phyloP scores from a whole-genome alignment of 2,113 vertebrate species.

The Passer domesticus region DNA sequence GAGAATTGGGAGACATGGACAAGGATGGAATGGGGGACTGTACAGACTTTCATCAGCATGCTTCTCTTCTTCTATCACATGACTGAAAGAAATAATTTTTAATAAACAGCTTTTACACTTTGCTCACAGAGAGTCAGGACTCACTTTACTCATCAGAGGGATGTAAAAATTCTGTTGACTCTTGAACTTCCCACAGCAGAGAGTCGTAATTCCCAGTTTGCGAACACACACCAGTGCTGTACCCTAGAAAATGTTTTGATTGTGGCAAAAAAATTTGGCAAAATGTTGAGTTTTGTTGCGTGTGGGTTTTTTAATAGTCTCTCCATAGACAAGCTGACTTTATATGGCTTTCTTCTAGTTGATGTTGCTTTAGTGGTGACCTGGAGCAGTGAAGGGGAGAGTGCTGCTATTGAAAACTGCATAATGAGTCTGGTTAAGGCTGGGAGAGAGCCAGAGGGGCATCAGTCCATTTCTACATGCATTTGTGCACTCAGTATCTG shows the following conservation, averaged over 20 bases:
- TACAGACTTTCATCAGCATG: neutral
- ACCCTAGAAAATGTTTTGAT: neutral
- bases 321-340: neutral
- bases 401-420: neutral
- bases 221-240: neutral
- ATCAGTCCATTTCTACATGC: neutral
- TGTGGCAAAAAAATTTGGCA: neutral
- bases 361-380: neutral
- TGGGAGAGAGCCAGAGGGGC: conserved; percentile 1
- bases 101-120: neutral
- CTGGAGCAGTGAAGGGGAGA: neutral
- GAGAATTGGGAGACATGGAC: neutral
- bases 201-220: neutral
- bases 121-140: neutral
- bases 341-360: conserved; percentile 4
- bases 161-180: neutral
- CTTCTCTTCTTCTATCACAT: neutral
- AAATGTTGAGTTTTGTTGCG: neutral
- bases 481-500: neutral
- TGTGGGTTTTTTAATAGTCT: neutral
- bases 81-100: neutral
- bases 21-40: neutral
- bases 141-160: neutral
- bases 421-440: neutral
- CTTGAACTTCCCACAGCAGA: neutral